A percentile compares a stretch with the other conserved stretches of the same genome.
phyloP scores from a whole-genome alignment of 2,888 invertebrate species.

The Eretmocerus hayati region DNA sequence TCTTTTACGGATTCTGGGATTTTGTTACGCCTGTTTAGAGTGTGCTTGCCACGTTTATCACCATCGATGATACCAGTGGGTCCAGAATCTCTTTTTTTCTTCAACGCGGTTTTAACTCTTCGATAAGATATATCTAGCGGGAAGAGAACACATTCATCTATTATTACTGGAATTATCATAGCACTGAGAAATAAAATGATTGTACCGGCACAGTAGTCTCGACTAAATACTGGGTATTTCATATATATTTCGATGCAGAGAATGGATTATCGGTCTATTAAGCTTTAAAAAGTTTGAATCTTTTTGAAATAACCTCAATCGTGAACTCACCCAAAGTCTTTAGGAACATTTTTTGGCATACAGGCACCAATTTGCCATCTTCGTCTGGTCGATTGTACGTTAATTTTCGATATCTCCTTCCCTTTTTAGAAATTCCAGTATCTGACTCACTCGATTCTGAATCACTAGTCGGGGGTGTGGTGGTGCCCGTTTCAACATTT shows the following conservation, averaged over 20 bases:
- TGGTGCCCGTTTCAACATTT: not conserved
- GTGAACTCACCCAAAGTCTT: not conserved
- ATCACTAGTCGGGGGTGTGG: not conserved
- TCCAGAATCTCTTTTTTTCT: not conserved
- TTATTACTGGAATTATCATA: not conserved
- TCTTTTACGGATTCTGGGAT: not conserved
- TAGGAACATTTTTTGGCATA: not conserved
- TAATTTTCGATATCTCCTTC: not conserved
- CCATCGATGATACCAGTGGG: not conserved
- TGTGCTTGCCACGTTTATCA: not conserved
- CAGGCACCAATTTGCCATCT: not conserved
- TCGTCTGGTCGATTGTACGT: not conserved
- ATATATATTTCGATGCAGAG: no score
- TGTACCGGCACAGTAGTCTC: no score
- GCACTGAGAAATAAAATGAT: no score
- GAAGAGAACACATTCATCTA: no score
- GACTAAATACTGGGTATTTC: no score
- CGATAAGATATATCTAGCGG: not conserved
- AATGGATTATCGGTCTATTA: no score
- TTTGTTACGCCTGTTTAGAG: not conserved
- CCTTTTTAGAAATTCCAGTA: not conserved
- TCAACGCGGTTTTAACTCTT: not conserved
- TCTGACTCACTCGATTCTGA: not conserved
- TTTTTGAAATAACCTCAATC: no score
- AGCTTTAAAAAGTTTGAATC: no score